A percentile compares a stretch with the other conserved stretches of the same genome.
These are phyloP conservation scores for Orthonyx spaldingii DNA, from an alignment of 2,113 vertebrate genomes.

Conservation along the genomic window DNA sequence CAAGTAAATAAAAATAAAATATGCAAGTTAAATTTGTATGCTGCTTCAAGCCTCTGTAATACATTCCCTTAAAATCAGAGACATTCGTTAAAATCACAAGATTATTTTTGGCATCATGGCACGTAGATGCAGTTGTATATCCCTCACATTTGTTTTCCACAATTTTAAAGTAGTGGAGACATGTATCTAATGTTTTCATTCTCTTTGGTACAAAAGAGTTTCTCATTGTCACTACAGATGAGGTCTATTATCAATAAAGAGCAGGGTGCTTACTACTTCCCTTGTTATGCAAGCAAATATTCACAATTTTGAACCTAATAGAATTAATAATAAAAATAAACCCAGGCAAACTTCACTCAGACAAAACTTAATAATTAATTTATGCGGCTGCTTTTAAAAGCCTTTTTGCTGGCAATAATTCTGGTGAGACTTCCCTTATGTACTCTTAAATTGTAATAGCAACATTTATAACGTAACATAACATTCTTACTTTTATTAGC, in stretches of 20 bases:
- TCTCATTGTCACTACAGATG: background rate
- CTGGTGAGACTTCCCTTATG: background rate
- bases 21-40: background rate
- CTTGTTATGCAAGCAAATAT: background rate
- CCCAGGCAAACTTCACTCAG: background rate
- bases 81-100: background rate
- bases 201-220: background rate
- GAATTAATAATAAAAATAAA: background rate
- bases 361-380: background rate
- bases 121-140: background rate
- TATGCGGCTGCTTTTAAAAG: background rate
- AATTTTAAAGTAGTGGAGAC: background rate
- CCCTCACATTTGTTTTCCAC: background rate
- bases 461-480: background rate
- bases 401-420: background rate
- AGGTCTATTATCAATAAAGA: background rate
- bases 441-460: background rate
- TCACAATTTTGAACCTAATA: background rate
- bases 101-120: background rate
- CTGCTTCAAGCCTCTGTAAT: background rate
- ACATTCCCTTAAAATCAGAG: background rate
- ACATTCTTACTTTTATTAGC: background rate
- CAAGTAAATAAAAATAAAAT: background rate
- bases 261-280: background rate
- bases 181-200: background rate